A percentile compares a stretch with the other conserved stretches of the same genome.
Conservation (phyloP, 2,888 invertebrate species). For the Platycheirus rosarum region DNA sequence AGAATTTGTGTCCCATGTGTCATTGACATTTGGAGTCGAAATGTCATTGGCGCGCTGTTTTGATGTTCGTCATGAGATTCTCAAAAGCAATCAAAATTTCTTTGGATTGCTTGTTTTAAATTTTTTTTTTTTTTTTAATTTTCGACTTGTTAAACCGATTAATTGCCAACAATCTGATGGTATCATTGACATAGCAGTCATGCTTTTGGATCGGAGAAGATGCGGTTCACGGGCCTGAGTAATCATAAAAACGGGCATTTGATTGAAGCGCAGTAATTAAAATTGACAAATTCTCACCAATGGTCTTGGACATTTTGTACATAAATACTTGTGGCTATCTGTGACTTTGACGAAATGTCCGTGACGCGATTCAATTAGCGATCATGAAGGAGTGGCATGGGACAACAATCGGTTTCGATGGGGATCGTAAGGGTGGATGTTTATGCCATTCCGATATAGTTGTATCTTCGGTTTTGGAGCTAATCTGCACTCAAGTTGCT, state of each 20-base stretch:
- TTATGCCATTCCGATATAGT: conserved; percentile 53
- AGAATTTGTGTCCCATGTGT: conserved; percentile 47
- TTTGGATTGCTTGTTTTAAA: neutral
- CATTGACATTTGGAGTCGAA: conserved; percentile 60
- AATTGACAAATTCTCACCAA: conserved; percentile 73
- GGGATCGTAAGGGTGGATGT: conserved; percentile 23
- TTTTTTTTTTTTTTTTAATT: neutral
- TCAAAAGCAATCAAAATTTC: conserved; percentile 62
- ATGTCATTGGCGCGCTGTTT: conserved; percentile 60
- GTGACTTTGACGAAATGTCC: conserved; percentile 37
- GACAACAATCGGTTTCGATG: neutral
- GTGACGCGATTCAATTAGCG: conserved; percentile 65
- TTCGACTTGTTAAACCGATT: conserved; percentile 54
- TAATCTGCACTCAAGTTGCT: conserved; percentile 37
- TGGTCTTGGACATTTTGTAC: conserved; percentile 31
- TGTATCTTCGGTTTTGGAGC: conserved; percentile 23
- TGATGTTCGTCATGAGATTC: conserved; percentile 56
- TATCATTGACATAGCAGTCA: conserved; percentile 63
- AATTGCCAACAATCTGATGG: conserved; percentile 68
- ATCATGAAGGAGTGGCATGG: conserved; percentile 38
- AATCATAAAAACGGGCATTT: conserved; percentile 55
- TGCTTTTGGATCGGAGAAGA: conserved; percentile 32
- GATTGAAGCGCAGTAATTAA: conserved; percentile 68
- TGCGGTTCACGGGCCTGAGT: conserved; percentile 25
- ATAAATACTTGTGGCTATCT: neutral